Evolutionary conservation across 1,140 invertebrate species (phyloP).

Genomic region (Diorhabda sublineata): DNA sequence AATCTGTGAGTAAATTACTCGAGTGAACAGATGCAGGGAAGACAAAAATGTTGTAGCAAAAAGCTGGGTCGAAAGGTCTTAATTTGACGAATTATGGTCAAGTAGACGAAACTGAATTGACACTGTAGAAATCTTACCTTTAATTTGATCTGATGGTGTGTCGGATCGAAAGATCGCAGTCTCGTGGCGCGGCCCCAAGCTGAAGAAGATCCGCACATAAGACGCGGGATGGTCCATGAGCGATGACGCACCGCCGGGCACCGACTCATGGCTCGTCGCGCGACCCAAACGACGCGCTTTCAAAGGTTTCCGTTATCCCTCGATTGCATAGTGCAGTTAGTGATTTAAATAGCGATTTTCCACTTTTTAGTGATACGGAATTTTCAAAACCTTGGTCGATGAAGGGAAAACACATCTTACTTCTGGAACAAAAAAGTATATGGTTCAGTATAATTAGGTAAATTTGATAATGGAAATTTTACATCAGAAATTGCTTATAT

Average conservation of each 20-base stretch:
- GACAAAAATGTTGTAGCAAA: no score
- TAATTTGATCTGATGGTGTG: constrained; percentile 44
- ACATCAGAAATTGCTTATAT: no score
- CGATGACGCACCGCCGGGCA: constrained; percentile 23
- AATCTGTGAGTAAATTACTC: no score
- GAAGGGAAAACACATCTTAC: neutral
- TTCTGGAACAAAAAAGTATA: neutral
- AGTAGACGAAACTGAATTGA: no score
- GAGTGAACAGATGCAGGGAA: no score
- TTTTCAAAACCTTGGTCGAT: no score
- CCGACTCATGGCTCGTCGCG: constrained; percentile 40
- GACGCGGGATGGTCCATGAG: constrained; percentile 45
- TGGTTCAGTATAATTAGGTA: neutral
- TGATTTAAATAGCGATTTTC: neutral
- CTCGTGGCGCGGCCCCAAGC: constrained; percentile 53
- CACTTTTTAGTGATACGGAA: neutral
- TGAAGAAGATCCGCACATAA: constrained; percentile 48
- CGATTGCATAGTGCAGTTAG: neutral
- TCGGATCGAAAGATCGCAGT: constrained; percentile 51
- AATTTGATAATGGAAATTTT: no score
- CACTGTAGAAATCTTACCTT: constrained; percentile 34
- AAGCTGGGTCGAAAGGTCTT: no score
- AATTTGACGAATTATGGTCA: no score
- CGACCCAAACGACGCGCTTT: constrained; percentile 6
- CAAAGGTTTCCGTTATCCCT: neutral